Conservation (phyloP, 92 coral and sea anemone genomes). For the Paragorgia papillata region DNA sequence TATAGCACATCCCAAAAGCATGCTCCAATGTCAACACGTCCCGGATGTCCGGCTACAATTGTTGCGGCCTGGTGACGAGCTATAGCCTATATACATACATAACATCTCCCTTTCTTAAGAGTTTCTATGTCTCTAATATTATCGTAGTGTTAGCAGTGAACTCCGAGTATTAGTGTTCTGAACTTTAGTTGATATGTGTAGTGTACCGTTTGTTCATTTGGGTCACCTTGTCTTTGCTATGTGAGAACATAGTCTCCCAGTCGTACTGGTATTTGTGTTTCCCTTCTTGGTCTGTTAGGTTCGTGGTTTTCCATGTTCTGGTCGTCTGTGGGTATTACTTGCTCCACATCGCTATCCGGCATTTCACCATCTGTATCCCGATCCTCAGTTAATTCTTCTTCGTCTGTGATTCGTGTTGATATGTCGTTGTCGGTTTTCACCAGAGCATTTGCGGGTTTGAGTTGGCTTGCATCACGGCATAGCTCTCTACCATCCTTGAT, state of each 20-base stretch:
- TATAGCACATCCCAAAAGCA: no score
- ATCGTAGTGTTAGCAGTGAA: no score
- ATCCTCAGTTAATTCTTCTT: constrained; percentile 16
- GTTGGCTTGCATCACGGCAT: constrained; percentile 38
- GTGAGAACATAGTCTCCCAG: constrained; percentile 6
- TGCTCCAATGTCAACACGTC: no score
- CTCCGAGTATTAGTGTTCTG: not conserved
- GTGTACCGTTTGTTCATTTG: not conserved
- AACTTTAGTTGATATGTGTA: not conserved
- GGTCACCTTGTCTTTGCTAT: not conserved
- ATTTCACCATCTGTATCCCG: not conserved
- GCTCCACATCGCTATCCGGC: constrained; percentile 5
- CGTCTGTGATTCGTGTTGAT: not conserved
- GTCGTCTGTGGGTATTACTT: not conserved
- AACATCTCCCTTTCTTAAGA: constrained; percentile 23
- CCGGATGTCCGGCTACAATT: no score
- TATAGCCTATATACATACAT: no score
- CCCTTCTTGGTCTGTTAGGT: constrained; percentile 12
- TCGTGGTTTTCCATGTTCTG: not conserved
- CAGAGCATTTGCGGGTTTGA: constrained; percentile 42
- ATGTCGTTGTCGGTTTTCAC: constrained; percentile 4
- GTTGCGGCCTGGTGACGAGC: no score
- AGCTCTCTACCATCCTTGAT: not conserved
- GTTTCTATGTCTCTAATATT: not conserved
- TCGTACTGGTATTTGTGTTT: constrained; percentile 8